phyloP scores from a whole-genome alignment of 2,113 vertebrate genomes.

The Phrynocephalus versicolor region DNA sequence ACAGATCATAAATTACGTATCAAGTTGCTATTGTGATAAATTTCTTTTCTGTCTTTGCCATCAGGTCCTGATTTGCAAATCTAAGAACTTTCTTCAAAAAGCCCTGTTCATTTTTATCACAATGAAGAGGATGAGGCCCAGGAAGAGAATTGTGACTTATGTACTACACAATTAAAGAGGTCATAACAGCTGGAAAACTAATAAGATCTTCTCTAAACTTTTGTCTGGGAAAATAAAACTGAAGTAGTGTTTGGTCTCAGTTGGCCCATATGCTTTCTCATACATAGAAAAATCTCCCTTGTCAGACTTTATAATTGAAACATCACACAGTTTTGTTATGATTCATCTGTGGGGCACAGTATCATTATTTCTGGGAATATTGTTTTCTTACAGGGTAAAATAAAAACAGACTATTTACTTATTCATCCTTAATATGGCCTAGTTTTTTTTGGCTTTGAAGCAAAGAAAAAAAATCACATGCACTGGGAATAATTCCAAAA shows the following conservation, averaged over 20 bases:
- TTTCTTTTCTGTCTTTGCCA: too few species aligned
- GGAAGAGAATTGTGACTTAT: background rate
- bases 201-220: background rate
- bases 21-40: too few species aligned
- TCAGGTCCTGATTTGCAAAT: too few species aligned
- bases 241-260: constrained; percentile 8
- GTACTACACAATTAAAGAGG: constrained; percentile 5
- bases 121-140: too few species aligned
- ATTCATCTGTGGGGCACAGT: constrained; percentile 35
- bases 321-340: constrained; percentile 36
- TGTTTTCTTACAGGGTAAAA: constrained; percentile 1
- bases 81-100: too few species aligned
- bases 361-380: background rate
- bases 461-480: background rate
- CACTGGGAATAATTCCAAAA: background rate
- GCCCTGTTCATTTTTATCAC: too few species aligned
- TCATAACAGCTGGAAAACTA: background rate
- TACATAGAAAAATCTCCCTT: constrained; percentile 25
- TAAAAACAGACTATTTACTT: constrained; percentile 3
- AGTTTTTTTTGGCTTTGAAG: background rate
- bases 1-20: too few species aligned
- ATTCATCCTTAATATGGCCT: constrained; percentile 7
- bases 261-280: constrained; percentile 36
- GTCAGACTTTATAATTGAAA: constrained; percentile 31
- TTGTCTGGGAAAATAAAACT: constrained; percentile 31